Evolutionary conservation across 2,797 vertebrate genomes (phyloP).

Genomic region (Danio kyathit): DNA sequence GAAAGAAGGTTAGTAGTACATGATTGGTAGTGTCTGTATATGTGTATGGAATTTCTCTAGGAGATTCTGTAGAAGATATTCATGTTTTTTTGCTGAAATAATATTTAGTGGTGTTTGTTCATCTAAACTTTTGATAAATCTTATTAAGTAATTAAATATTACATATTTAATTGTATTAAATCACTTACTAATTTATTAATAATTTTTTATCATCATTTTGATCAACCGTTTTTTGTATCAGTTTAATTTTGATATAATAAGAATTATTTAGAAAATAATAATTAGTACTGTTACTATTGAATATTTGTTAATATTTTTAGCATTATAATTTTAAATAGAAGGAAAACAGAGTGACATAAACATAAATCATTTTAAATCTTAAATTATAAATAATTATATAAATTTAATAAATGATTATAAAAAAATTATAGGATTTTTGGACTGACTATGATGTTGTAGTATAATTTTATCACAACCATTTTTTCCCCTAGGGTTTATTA

Average conservation of each 20-base stretch:
- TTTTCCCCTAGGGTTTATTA: no score
- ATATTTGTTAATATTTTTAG: background rate
- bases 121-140: background rate
- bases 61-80: background rate
- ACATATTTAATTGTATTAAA: no score
- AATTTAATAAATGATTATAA: no score
- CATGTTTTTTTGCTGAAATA: background rate
- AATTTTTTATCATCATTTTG: no score
- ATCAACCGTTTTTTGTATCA: no score
- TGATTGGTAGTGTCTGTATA: background rate
- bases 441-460: no score
- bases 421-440: no score
- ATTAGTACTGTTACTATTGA: background rate
- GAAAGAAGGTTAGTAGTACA: slow-evolving; percentile 90
- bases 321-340: no score
- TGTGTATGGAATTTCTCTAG: background rate
- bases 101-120: background rate
- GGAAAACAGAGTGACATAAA: background rate
- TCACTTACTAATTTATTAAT: background rate
- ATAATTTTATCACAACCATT: no score
- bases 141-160: background rate
- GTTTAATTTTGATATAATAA: background rate
- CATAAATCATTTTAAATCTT: background rate
- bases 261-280: background rate
- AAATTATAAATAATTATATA: no score